Conservation (phyloP, 2,113 vertebrate species). For the Callopanchax toddi region DNA sequence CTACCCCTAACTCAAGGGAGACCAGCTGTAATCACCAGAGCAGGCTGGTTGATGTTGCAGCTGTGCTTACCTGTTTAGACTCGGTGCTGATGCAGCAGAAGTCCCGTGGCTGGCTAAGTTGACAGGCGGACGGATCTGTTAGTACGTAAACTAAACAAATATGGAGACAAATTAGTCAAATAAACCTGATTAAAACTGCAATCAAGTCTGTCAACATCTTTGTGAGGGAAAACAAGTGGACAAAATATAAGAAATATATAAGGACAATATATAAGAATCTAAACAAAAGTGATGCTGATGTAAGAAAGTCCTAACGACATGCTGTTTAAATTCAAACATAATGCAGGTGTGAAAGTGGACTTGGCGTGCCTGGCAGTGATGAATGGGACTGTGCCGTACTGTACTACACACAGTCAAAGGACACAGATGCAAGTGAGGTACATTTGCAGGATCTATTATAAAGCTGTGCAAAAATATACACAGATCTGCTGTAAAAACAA, state of each 20-base stretch:
- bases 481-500: slow-evolving; percentile 37
- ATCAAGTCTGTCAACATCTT: not conserved
- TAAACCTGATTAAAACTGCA: not conserved
- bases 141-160: slow-evolving; percentile 87
- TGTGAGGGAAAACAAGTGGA: not conserved
- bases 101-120: slow-evolving; percentile 91
- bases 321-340: slow-evolving; percentile 8
- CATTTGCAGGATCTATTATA: slow-evolving; percentile 26
- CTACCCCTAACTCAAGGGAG: slow-evolving; percentile 1
- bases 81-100: slow-evolving; percentile 96
- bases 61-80: slow-evolving; percentile 86
- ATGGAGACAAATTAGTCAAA: not conserved
- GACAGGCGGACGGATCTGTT: slow-evolving; percentile 84
- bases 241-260: not conserved
- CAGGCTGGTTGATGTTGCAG: slow-evolving; percentile 17
- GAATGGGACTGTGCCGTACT: slow-evolving; percentile 32
- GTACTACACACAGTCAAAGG: slow-evolving; percentile 35
- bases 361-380: slow-evolving; percentile 37
- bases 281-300: not conserved
- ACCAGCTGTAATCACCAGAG: slow-evolving; percentile 3
- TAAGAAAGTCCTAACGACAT: not conserved
- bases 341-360: slow-evolving; percentile 50
- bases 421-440: slow-evolving; percentile 19
- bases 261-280: not conserved
- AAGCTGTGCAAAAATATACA: slow-evolving; percentile 35